Base-by-base conservation (phyloP, 2,113 vertebrate species). In the Myotis lucifugus region DNA sequence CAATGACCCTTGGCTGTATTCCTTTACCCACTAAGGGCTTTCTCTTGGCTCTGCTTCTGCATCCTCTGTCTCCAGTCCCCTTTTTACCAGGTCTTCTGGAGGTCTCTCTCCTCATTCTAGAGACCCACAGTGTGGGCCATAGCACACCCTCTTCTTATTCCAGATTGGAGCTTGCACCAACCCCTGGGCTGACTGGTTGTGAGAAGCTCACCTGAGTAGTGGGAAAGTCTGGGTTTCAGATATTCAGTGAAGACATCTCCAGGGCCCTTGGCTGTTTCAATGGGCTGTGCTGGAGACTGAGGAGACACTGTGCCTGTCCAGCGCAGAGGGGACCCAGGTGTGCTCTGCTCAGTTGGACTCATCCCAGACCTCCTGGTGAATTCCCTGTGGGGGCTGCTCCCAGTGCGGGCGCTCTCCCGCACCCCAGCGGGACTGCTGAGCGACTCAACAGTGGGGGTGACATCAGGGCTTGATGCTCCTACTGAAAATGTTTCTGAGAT, bases 101-200 rank as follows among this genome's bases (percentile, higher is more conserved):
- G 17, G 1, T 17, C 8, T 82, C 34, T 64, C 18, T 46, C 14
- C 59, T 21, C 8, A 19, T 67, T 18, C 61, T 78, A n/a, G 78
- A 76, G 56, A 15, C 8, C 54, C 19, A 23, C 37, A 25, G 5
- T 1, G 11, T 2, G 10, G n/a, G 8, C 19, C 14, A 70, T 11
- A 72, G 1, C 2, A 6, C 8, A 88, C 3, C 50, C 17, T 40
- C 4, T 8, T 93, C 59, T 76, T 32, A 42, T 1, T 64, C 19
- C n/a, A 10, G n/a, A 29, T 0, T 5, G 29, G 32, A 34, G 4
- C 3, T 9, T 37, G 13, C 37, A 56, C 15, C 81, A 25, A 0
- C 12, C 7, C 46, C 3, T 8, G 50, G 64, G 37, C 66, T 54
- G 15, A 46, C 14, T 69, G 4, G 2, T 18, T 85, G n/a, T 9